Percentiles rank a stretch among this genome's conserved stretches.
Conservation (phyloP, 2,113 vertebrate species). For the Eupsittula cactorum region DNA sequence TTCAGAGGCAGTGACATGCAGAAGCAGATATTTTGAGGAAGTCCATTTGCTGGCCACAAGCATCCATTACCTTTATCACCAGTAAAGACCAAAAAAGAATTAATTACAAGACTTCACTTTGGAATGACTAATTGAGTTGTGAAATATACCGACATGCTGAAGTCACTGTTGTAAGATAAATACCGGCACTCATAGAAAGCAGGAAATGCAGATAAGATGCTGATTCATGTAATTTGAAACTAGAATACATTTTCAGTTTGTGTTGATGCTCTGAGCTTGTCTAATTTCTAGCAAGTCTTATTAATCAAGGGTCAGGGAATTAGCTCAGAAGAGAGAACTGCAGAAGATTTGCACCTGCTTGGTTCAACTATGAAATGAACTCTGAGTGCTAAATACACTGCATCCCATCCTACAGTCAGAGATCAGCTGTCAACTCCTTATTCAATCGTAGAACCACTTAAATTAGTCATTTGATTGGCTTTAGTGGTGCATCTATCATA, state of each 20-base stretch:
- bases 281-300: constrained; percentile 4
- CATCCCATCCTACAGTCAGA: background rate
- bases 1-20: constrained; percentile 58
- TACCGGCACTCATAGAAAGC: constrained; percentile 18
- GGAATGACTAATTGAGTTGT: constrained; percentile 70
- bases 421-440: background rate
- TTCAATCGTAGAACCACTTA: background rate
- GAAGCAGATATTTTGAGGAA: constrained; percentile 69
- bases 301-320: background rate
- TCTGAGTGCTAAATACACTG: background rate
- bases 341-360: constrained; percentile 8
- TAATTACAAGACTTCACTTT: constrained; percentile 68
- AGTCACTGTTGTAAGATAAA: constrained; percentile 48
- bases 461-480: background rate
- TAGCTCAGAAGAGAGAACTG: background rate
- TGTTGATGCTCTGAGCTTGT: background rate
- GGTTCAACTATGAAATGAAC: background rate
- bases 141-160: constrained; percentile 51
- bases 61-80: constrained; percentile 74
- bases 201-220: constrained; percentile 44
- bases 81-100: constrained; percentile 65
- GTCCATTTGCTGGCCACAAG: constrained; percentile 70
- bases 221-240: background rate
- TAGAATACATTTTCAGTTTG: background rate
- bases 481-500: background rate